A percentile compares a stretch with the other conserved stretches of the same genome.
These are phyloP conservation scores for Hemicordylus capensis DNA, from an alignment of 2,113 vertebrate genomes.

Conservation along the genomic window DNA sequence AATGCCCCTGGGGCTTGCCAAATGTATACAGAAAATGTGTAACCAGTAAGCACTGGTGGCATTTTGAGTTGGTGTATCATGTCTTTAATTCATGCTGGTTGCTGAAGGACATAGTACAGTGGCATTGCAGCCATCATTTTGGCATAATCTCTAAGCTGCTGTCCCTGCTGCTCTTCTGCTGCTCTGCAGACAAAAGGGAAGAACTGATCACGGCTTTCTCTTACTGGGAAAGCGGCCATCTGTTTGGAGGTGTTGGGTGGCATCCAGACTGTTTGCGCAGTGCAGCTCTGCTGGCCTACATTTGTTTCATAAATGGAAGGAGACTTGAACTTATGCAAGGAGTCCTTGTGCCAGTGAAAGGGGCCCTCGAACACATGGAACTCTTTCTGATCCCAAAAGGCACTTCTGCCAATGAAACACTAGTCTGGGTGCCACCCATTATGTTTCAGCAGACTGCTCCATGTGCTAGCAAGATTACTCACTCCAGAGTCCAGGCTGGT, in stretches of 20 bases:
- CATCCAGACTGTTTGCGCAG: too few relatives aligned
- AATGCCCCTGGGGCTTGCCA: too few relatives aligned
- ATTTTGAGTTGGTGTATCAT: not conserved
- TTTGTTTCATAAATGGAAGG: too few relatives aligned
- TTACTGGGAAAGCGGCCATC: not conserved
- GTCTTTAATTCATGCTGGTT: not conserved
- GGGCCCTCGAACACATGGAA: too few relatives aligned
- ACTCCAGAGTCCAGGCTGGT: not conserved
- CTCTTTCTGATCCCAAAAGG: too few relatives aligned
- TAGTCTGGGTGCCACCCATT: too few relatives aligned
- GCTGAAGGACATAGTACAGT: not conserved
- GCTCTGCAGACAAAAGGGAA: not conserved
- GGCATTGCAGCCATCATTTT: not conserved
- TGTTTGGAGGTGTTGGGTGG: not conserved
- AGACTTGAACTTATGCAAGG: too few relatives aligned
- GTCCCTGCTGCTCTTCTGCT: not conserved
- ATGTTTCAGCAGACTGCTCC: not conserved
- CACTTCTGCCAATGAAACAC: too few relatives aligned
- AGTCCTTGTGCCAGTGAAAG: too few relatives aligned
- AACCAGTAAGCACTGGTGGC: not conserved
- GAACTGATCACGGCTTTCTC: not conserved
- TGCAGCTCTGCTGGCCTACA: too few relatives aligned
- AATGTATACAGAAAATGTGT: not conserved
- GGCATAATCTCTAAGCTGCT: not conserved
- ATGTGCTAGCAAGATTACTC: not conserved